A percentile compares a stretch with the other conserved stretches of the same genome.
Evolutionary conservation across 2,113 vertebrate species (phyloP).

Genomic region (Lipophrys pholis): DNA sequence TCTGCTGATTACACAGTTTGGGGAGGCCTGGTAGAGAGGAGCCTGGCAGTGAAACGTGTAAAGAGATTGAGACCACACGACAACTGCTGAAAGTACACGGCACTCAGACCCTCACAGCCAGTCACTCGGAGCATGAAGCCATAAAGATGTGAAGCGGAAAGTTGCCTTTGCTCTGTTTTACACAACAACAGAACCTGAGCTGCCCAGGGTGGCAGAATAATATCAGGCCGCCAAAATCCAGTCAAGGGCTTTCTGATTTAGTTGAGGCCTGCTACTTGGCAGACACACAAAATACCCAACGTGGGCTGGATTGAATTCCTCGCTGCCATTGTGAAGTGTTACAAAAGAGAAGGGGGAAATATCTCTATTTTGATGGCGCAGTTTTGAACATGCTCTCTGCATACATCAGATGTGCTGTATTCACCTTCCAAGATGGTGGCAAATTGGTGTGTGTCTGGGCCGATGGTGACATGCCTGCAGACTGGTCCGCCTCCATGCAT

Average conservation of each 20-base stretch:
- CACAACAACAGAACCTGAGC: constrained; percentile 62
- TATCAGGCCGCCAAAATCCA: constrained; percentile 64
- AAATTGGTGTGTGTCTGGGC: constrained; percentile 48
- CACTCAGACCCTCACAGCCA: constrained; percentile 65
- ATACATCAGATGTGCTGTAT: constrained; percentile 19
- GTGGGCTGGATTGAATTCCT: constrained; percentile 27
- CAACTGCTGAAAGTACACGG: constrained; percentile 70
- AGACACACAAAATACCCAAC: constrained; percentile 47
- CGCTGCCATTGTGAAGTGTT: constrained; percentile 37
- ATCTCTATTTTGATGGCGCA: constrained; percentile 20
- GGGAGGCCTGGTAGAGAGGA: constrained; percentile 71
- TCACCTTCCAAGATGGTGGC: constrained; percentile 31
- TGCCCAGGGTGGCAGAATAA: constrained; percentile 68
- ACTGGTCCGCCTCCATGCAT: constrained; percentile 48
- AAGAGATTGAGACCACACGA: constrained; percentile 76
- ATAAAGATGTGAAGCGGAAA: constrained; percentile 67
- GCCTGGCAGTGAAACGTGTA: constrained; percentile 76
- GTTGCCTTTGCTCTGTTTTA: constrained; percentile 68
- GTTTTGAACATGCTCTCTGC: constrained; percentile 34
- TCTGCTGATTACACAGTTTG: constrained; percentile 84
- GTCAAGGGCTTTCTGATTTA: constrained; percentile 63
- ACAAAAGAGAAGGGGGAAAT: background rate
- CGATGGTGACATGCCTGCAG: constrained; percentile 49
- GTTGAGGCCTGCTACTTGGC: constrained; percentile 43
- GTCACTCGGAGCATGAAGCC: constrained; percentile 68